phyloP scores from a whole-genome alignment of 2,797 vertebrate genomes.

The Telmatherina bonti region DNA sequence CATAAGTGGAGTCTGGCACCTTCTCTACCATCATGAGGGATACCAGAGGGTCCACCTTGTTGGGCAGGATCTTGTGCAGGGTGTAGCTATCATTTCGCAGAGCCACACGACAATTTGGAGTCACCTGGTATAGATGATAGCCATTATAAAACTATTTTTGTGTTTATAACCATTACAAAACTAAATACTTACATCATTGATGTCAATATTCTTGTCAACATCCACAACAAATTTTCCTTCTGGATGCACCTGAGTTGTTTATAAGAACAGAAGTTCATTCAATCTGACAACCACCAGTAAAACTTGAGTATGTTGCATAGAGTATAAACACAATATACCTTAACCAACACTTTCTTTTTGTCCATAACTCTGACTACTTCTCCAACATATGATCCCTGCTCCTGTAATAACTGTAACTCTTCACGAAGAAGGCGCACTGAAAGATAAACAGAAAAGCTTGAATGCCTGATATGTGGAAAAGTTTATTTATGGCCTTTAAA shows the following conservation, averaged over 20 bases:
- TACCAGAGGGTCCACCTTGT: slow-evolving; percentile 98
- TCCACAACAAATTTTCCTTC: slow-evolving; percentile 99
- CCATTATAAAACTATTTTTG: background rate
- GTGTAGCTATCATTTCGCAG: slow-evolving; percentile 98
- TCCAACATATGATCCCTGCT: slow-evolving; percentile 98
- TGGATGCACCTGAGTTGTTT: slow-evolving; percentile 90
- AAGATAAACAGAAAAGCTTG: background rate
- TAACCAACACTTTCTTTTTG: slow-evolving; percentile 98
- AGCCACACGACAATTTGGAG: slow-evolving; percentile 96
- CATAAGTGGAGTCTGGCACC: slow-evolving; percentile 97
- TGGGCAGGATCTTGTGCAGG: slow-evolving; percentile 97
- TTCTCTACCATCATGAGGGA: slow-evolving; percentile 99
- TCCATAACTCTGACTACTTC: slow-evolving; percentile 99
- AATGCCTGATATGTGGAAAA: no score
- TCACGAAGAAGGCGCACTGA: slow-evolving; percentile 94
- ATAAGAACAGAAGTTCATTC: background rate
- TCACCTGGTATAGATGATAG: slow-evolving; percentile 84
- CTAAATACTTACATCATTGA: slow-evolving; percentile 93
- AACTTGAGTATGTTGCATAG: background rate
- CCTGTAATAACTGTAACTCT: slow-evolving; percentile 96
- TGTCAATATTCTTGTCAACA: slow-evolving; percentile 99
- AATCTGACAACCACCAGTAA: background rate
- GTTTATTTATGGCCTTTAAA: background rate
- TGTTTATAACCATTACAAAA: background rate
- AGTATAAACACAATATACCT: slow-evolving; percentile 80